Conservation (phyloP, 2,888 invertebrate genomes). For the Coelopa pilipes region DNA sequence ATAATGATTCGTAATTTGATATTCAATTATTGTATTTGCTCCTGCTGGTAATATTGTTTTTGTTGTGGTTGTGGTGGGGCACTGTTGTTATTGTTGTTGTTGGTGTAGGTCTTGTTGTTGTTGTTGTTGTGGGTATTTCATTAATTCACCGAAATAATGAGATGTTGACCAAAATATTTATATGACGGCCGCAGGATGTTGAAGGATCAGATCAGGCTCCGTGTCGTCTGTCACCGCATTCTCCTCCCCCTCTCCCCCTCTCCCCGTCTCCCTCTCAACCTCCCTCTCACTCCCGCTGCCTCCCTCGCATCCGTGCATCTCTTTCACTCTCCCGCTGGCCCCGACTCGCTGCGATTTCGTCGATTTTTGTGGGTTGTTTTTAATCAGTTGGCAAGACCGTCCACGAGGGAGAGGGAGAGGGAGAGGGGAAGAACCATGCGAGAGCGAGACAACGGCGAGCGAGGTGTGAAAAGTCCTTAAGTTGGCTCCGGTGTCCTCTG, state of each 20-base stretch:
- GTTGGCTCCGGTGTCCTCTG: neutral
- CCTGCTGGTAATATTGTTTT: neutral
- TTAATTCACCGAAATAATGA: constrained; percentile 17
- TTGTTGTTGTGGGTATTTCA: neutral
- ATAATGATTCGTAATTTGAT: constrained; percentile 21
- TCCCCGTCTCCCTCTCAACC: too few relatives aligned
- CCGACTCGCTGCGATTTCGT: neutral
- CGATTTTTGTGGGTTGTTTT: neutral
- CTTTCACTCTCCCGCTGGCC: neutral
- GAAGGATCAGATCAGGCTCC: neutral
- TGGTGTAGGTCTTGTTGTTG: neutral
- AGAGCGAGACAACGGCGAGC: neutral
- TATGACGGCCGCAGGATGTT: constrained; percentile 13
- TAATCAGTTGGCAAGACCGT: too few relatives aligned
- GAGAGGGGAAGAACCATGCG: neutral
- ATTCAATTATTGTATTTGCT: constrained; percentile 15
- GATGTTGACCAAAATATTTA: constrained; percentile 24
- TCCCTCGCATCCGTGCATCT: neutral
- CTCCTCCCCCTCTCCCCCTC: too few relatives aligned
- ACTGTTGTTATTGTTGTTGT: too few relatives aligned
- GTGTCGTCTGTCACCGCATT: too few relatives aligned
- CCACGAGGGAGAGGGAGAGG: neutral
- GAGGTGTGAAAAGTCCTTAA: neutral
- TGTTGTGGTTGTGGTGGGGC: too few relatives aligned
- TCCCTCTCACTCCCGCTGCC: too few relatives aligned